A percentile compares a stretch with the other conserved stretches of the same genome.
Conservation (phyloP, 2,888 invertebrate genomes). For the Dione juno region DNA sequence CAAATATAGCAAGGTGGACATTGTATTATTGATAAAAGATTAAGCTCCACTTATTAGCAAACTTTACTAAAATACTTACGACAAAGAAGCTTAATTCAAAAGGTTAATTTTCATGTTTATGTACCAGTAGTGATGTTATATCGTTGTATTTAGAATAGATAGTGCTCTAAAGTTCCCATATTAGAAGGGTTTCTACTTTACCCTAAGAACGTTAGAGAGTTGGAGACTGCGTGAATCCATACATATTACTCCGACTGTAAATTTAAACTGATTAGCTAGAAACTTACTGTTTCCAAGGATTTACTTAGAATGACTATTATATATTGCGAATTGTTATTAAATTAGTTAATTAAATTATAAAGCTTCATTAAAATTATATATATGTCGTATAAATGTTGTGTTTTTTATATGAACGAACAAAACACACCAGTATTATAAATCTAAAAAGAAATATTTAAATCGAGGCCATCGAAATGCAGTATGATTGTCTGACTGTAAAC, state of each 20-base stretch:
- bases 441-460: no score
- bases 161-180: slow-evolving; percentile 59
- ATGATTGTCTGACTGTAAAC: no score
- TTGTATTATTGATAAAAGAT: no score
- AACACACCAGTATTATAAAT: no score
- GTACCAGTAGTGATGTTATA: background rate
- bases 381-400: no score
- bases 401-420: no score
- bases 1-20: no score
- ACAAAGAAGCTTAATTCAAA: no score
- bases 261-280: slow-evolving; percentile 33
- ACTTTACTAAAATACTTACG: no score
- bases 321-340: background rate
- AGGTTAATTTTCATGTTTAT: background rate
- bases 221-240: slow-evolving; percentile 49
- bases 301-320: background rate
- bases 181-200: slow-evolving; percentile 67
- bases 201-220: slow-evolving; percentile 60
- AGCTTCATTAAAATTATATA: no score
- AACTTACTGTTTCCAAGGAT: slow-evolving; percentile 25
- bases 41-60: no score
- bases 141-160: slow-evolving; percentile 55
- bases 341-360: background rate
- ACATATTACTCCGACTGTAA: slow-evolving; percentile 37
- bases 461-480: no score